Conservation (phyloP, 2,888 invertebrate species). For the Sepiola atlantica region DNA sequence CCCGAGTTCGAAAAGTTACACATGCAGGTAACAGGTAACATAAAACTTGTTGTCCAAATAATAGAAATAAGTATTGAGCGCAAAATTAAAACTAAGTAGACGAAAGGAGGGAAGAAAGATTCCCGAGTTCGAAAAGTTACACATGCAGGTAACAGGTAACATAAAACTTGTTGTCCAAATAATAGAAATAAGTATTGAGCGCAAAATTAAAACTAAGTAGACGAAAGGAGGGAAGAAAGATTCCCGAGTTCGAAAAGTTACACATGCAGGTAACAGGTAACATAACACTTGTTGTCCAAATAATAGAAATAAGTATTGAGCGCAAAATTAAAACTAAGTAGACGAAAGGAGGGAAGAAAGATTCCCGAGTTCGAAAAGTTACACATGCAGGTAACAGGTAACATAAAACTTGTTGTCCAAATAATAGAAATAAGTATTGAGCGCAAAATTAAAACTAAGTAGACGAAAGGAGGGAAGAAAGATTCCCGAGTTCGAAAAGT, state of each 20-base stretch:
- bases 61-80: neutral
- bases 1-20: no score
- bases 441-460: neutral
- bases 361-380: no score
- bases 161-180: neutral
- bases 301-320: neutral
- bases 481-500: no score
- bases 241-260: no score
- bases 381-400: neutral
- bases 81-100: neutral
- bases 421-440: neutral
- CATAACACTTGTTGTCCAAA: neutral
- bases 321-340: neutral
- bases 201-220: neutral
- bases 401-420: neutral
- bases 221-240: neutral
- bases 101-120: neutral
- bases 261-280: neutral
- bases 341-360: neutral
- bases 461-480: neutral
- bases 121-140: no score
- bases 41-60: neutral
- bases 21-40: neutral
- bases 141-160: neutral
- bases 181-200: neutral